phyloP scores from a whole-genome alignment of 2,113 vertebrate species.

The Sterna hirundo region DNA sequence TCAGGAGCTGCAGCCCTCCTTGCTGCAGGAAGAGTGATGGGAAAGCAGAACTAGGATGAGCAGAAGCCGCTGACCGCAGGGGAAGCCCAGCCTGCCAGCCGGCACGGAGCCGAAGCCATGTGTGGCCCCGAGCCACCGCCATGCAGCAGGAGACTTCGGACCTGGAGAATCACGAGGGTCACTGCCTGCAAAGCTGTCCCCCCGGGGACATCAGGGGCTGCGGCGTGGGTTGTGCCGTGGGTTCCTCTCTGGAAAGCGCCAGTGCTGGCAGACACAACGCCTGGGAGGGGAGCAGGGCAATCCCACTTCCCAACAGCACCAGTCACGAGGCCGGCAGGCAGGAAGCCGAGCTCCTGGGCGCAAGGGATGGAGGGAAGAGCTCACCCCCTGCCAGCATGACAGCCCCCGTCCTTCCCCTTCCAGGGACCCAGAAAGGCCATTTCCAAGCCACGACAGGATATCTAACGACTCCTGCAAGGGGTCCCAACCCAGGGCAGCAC shows the following conservation, averaged over 20 bases:
- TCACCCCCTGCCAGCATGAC: background rate
- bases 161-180: background rate
- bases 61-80: background rate
- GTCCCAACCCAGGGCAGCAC: background rate
- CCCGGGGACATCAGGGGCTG: background rate
- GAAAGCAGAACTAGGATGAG: background rate
- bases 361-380: background rate
- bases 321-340: background rate
- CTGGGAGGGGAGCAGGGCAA: background rate
- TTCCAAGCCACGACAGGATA: fast-evolving
- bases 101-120: background rate
- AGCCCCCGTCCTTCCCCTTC: background rate
- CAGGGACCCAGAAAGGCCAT: background rate
- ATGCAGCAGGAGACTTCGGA: fast-evolving
- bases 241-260: background rate
- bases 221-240: fast-evolving
- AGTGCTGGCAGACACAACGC: background rate
- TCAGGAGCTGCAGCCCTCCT: background rate
- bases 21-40: background rate
- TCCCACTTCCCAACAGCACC: background rate
- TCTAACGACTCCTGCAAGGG: fast-evolving
- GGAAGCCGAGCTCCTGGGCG: background rate
- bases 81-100: background rate
- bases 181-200: background rate
- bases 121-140: background rate